These are phyloP conservation scores for Cisticola juncidis DNA, from an alignment of 2,113 vertebrate genomes.

Conservation along the genomic window DNA sequence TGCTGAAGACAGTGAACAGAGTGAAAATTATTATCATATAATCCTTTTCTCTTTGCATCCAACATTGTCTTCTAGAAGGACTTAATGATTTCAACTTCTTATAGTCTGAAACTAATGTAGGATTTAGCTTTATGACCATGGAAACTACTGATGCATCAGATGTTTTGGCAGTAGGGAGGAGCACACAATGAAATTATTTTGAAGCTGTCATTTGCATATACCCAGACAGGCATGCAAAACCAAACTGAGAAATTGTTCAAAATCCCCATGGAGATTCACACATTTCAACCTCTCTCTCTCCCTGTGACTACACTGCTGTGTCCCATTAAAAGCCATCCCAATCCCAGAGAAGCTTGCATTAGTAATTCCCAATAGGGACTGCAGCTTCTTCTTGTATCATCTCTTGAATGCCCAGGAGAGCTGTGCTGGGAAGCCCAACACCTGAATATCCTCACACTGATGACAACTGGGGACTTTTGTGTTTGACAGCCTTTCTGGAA, in stretches of 20 bases:
- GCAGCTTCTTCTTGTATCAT: not conserved
- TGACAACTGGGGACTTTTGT: not conserved
- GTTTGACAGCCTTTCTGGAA: not conserved
- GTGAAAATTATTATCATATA: not conserved
- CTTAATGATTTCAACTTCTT: not conserved
- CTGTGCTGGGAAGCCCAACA: not conserved
- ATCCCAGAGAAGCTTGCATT: not conserved
- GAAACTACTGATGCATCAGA: not conserved
- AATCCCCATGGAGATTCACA: not conserved
- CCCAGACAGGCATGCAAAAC: not conserved
- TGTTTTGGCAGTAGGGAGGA: not conserved
- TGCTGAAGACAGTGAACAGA: not conserved
- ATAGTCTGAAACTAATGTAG: not conserved
- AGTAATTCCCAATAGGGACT: not conserved
- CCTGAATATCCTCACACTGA: not conserved
- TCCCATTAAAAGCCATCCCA: not conserved
- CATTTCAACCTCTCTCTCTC: not conserved
- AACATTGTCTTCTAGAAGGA: not conserved
- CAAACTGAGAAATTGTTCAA: slow-evolving; percentile 5
- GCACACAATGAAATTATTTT: not conserved
- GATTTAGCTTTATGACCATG: not conserved
- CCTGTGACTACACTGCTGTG: not conserved
- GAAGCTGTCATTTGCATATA: slow-evolving; percentile 7
- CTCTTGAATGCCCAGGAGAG: fast-evolving
- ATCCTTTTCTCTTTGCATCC: not conserved